Evolutionary conservation across 2,888 invertebrate genomes (phyloP), one percentile per base, ranked within the genome.

Genomic region (Noctua janthe): DNA sequence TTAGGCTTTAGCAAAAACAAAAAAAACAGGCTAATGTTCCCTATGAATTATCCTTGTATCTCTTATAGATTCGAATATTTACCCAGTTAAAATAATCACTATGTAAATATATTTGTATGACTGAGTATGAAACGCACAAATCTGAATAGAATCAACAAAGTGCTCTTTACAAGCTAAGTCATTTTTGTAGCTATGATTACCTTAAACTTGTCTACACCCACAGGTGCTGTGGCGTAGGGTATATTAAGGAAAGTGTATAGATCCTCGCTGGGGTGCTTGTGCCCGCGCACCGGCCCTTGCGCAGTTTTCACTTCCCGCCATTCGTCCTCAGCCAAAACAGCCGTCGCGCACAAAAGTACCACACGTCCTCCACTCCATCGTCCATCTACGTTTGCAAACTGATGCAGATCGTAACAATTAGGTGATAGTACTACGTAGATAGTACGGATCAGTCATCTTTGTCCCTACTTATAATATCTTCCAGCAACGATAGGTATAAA

Each of bases 251-350:
- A 67, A 17, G 67, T 43, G 15, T 43, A 67, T 15, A 67, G 1
- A n/a, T 67, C 67, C 23, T 43, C 67, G 1, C 13, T 67, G 1
- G 67, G 43, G n/a, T 67, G 67, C 43, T 67, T 67, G 67, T 23
- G 67, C n/a, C 67, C 67, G 43, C 67, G 67, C 43, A 67, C 67
- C 13, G n/a, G 67, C 3, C 67, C 67, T 43, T 67, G 67, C 43
- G 67, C 67, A 43, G n/a, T 67, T 13, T n/a, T n/a, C 67, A 67
- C 67, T 67, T 67, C n/a, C 43, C 13, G 43, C 67, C 67, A 67
- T n/a, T 67, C 67, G 6, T 67, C 23, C 13, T 43, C 43, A n/a
- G 67, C 67, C 7, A 43, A 3, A 43, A n/a, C 67, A 43, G 67
- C 43, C 67, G 43, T 67, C 67, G 1, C 67, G n/a, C 43, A 67